Evolutionary conservation across 2,797 vertebrate genomes (phyloP).

Genomic region (Pipistrellus pygmaeus): DNA sequence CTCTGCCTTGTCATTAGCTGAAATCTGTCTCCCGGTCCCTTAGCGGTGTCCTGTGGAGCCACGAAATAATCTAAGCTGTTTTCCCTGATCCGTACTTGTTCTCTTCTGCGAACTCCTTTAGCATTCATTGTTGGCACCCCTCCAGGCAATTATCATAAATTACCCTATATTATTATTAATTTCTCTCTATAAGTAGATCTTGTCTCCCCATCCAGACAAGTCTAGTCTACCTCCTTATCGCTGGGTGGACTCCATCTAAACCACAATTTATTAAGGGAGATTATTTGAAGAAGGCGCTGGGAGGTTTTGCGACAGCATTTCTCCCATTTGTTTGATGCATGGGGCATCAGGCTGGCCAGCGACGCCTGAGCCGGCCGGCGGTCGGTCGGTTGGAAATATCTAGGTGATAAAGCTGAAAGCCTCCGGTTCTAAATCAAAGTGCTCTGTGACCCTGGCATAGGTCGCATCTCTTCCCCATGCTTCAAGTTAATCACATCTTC

Average conservation of each 20-base stretch:
- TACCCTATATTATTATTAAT: constrained; percentile 13
- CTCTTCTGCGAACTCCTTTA: neutral
- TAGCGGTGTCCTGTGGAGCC: neutral
- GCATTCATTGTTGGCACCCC: neutral
- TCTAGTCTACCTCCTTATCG: neutral
- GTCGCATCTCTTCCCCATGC: neutral
- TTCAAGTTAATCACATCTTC: constrained; percentile 11
- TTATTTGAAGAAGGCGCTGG: constrained; percentile 7
- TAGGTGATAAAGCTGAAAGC: neutral
- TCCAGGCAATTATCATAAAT: neutral
- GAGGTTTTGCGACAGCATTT: neutral
- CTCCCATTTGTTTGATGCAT: neutral
- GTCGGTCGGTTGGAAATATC: neutral
- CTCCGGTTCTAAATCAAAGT: constrained; percentile 47
- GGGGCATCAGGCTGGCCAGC: neutral
- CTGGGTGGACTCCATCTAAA: neutral
- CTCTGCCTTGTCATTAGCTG: neutral
- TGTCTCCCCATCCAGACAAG: constrained; percentile 11
- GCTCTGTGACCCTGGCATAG: neutral
- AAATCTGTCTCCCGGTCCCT: neutral
- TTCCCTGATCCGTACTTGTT: neutral
- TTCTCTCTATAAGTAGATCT: constrained; percentile 22
- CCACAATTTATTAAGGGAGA: constrained; percentile 10
- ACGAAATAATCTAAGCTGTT: neutral
- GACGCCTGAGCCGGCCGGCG: neutral